A percentile compares a stretch with the other conserved stretches of the same genome.
Evolutionary conservation across 2,888 invertebrate species (phyloP).

Genomic region (Drosophila seclusa): DNA sequence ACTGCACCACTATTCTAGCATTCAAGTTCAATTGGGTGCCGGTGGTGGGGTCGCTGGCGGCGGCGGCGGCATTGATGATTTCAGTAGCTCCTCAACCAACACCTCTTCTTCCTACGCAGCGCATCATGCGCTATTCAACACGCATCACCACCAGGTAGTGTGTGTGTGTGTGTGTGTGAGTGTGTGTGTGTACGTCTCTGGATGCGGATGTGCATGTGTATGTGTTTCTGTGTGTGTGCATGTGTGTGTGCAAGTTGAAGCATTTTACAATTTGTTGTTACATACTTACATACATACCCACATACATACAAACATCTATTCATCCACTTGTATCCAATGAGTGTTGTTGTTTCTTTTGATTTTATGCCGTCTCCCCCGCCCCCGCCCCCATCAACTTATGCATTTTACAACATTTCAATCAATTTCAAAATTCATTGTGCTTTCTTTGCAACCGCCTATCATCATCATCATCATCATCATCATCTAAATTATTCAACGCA

Average conservation of each 20-base stretch:
- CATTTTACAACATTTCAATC: slow-evolving; percentile 19
- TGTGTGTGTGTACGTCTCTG: slow-evolving; percentile 40
- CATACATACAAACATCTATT: slow-evolving; percentile 5
- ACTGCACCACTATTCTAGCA: slow-evolving; percentile 56
- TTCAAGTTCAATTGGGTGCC: slow-evolving; percentile 61
- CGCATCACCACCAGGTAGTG: slow-evolving; percentile 85
- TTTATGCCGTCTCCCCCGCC: slow-evolving; percentile 39
- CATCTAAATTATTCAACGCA: slow-evolving; percentile 21
- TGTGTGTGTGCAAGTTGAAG: slow-evolving; percentile 47
- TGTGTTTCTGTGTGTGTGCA: slow-evolving; percentile 36
- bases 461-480: slow-evolving; percentile 15
- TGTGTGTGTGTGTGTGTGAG: slow-evolving; percentile 56
- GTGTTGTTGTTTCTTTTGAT: slow-evolving; percentile 51
- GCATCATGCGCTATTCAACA: slow-evolving; percentile 79
- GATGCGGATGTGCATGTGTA: slow-evolving; percentile 70
- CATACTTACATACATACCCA: slow-evolving; percentile 19
- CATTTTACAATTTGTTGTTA: slow-evolving; percentile 46
- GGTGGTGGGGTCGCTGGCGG: slow-evolving; percentile 43
- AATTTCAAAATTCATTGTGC: slow-evolving; percentile 44
- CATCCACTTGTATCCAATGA: slow-evolving; percentile 23
- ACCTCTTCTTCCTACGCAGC: slow-evolving; percentile 57
- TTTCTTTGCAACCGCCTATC: slow-evolving; percentile 56
- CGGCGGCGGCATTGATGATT: slow-evolving; percentile 55
- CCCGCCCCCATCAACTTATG: slow-evolving; percentile 20
- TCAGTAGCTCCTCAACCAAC: slow-evolving; percentile 64